phyloP scores from a whole-genome alignment of 37 sponge, comb jelly and placozoan species.

The Aplysina aerophoba region DNA sequence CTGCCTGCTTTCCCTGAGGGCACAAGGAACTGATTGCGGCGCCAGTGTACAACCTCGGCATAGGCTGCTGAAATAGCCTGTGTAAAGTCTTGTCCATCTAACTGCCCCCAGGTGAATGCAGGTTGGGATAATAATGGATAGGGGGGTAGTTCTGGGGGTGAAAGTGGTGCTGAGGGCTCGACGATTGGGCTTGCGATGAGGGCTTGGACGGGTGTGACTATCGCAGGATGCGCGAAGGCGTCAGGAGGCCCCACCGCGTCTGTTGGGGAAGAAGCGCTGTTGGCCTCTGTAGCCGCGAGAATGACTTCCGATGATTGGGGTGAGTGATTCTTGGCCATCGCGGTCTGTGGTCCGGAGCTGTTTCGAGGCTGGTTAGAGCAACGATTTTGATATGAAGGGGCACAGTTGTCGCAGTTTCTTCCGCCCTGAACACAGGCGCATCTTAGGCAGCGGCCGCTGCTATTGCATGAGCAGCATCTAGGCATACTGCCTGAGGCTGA shows the following conservation, averaged over 20 bases:
- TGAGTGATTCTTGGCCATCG: not conserved
- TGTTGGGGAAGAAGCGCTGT: not conserved
- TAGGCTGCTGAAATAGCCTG: slow-evolving; percentile 14
- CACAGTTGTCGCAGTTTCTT: slow-evolving; percentile 11
- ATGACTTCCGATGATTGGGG: not conserved
- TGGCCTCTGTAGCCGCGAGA: not conserved
- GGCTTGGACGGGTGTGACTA: not conserved
- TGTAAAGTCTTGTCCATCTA: slow-evolving; percentile 8
- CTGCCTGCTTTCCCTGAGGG: not conserved
- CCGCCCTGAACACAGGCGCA: not conserved
- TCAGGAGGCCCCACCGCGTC: not conserved
- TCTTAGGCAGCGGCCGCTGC: not conserved
- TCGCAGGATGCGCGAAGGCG: not conserved
- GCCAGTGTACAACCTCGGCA: slow-evolving; percentile 6
- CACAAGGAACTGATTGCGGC: not conserved
- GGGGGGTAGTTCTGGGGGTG: slow-evolving; percentile 4
- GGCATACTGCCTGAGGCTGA: slow-evolving; percentile 2
- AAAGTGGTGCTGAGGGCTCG: not conserved
- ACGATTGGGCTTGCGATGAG: not conserved
- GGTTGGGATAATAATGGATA: not conserved
- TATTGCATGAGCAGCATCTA: slow-evolving; percentile 1
- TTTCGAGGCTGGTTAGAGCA: not conserved
- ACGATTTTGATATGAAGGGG: not conserved
- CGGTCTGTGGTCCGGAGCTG: not conserved
- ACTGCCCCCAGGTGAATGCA: slow-evolving; percentile 12